phyloP scores from a whole-genome alignment of 2,797 vertebrate genomes.

The Diceros bicornis region DNA sequence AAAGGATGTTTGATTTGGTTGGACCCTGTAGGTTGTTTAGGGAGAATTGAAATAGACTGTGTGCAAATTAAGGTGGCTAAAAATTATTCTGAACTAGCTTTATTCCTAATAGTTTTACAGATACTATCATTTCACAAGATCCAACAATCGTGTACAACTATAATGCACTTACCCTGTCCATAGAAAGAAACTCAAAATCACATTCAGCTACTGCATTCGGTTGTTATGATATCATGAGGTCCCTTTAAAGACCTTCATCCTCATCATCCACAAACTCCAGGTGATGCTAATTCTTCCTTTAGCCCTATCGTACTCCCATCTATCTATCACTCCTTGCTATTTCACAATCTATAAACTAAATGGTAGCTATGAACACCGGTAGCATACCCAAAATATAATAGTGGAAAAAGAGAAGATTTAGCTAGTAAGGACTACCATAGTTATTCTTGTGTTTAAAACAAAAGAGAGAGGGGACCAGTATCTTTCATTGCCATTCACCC shows the following conservation, averaged over 20 bases:
- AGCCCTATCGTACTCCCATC: not conserved
- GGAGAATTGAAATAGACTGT: not conserved
- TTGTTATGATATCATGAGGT: not conserved
- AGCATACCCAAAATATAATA: not conserved
- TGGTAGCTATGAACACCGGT: not conserved
- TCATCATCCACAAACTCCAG: not conserved
- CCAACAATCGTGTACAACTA: not conserved
- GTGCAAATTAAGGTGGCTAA: conserved; percentile 1
- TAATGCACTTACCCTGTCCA: not conserved
- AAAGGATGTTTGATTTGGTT: not conserved
- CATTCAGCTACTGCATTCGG: not conserved
- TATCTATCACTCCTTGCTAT: not conserved
- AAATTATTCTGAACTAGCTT: conserved; percentile 6
- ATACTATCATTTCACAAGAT: not conserved
- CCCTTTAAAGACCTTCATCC: not conserved
- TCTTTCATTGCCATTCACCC: not conserved
- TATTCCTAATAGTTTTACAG: not conserved
- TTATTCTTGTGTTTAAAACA: conserved; percentile 10
- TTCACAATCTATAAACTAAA: not conserved
- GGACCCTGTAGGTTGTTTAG: not conserved
- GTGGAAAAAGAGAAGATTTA: conserved; percentile 30
- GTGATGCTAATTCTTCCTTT: not conserved
- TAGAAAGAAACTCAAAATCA: conserved; percentile 31
- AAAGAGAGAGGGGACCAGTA: not conserved
- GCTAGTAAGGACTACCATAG: not conserved